These are phyloP conservation scores for Myathropa florea DNA, from an alignment of 2,888 invertebrate species.

Conservation along the genomic window DNA sequence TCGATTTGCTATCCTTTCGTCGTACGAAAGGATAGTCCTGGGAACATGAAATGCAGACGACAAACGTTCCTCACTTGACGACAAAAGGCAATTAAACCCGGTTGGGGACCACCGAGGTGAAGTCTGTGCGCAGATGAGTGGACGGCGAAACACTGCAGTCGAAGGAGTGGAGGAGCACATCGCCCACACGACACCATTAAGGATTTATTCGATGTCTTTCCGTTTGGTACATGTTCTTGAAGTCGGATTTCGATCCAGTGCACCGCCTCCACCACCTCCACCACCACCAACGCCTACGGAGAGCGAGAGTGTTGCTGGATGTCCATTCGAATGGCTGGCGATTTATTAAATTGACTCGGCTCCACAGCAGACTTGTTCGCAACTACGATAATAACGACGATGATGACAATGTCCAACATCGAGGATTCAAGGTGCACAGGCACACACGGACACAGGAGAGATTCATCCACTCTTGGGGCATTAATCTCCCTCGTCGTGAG, in stretches of 20 bases:
- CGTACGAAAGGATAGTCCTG: neutral
- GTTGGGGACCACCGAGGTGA: conserved; percentile 39
- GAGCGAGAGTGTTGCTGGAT: conserved; percentile 37
- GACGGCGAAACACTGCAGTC: conserved; percentile 33
- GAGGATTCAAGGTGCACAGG: conserved; percentile 42
- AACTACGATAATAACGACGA: conserved; percentile 49
- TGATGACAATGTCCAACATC: conserved; percentile 65
- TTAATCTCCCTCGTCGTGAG: conserved; percentile 51
- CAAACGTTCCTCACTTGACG: conserved; percentile 56
- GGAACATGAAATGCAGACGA: conserved; percentile 51
- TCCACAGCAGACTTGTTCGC: conserved; percentile 2
- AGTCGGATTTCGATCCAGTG: conserved; percentile 14
- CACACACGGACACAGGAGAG: neutral
- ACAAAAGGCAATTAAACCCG: conserved; percentile 64
- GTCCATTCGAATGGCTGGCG: conserved; percentile 46
- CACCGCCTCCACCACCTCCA: neutral
- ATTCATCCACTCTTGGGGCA: conserved; percentile 12
- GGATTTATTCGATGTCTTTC: conserved; percentile 66
- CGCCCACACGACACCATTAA: conserved; percentile 66
- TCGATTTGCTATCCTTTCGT: conserved; percentile 67
- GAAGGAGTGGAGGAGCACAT: conserved; percentile 26
- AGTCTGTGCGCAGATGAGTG: neutral
- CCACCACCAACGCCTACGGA: conserved; percentile 38
- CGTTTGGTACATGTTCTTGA: conserved; percentile 59
- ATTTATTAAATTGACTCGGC: conserved; percentile 64